Evolutionary conservation across 2,113 vertebrate genomes (phyloP).

Genomic region (Phalacrocorax brasilianus): DNA sequence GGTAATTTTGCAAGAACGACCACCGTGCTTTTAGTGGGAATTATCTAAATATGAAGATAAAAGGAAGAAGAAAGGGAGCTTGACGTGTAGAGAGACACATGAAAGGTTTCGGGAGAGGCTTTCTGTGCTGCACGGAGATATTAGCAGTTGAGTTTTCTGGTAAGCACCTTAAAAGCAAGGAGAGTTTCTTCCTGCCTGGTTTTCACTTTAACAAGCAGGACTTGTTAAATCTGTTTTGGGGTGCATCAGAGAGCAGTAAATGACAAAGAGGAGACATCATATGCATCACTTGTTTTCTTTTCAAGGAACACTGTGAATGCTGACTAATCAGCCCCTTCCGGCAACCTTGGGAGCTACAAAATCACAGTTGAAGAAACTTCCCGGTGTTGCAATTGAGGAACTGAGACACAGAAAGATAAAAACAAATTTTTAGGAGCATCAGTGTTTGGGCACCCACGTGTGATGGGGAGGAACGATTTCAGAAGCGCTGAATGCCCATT

Average conservation of each 20-base stretch:
- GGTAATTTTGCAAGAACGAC: constrained; percentile 27
- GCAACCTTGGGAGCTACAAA: neutral
- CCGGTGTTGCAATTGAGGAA: neutral
- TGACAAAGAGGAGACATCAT: neutral
- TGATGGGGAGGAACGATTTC: neutral
- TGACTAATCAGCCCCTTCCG: neutral
- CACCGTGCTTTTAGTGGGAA: constrained; percentile 53
- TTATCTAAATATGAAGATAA: constrained; percentile 63
- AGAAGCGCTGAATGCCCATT: neutral
- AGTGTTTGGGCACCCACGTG: neutral
- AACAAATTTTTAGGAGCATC: neutral
- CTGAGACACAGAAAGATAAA: neutral
- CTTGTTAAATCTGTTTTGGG: neutral
- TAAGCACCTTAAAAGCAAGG: neutral
- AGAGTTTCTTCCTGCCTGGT: constrained; percentile 11
- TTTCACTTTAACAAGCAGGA: neutral
- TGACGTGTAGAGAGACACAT: constrained; percentile 47
- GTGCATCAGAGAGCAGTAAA: neutral
- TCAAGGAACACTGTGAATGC: neutral
- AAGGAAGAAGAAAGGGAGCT: constrained; percentile 50
- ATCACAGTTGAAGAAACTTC: neutral
- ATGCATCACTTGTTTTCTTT: neutral
- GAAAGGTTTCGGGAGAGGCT: constrained; percentile 42
- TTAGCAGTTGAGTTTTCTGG: constrained; percentile 25
- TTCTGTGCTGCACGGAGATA: neutral